A percentile compares a stretch with the other conserved stretches of the same genome.
Evolutionary conservation across 2,797 vertebrate species (phyloP).

Genomic region (Hydrolagus colliei): DNA sequence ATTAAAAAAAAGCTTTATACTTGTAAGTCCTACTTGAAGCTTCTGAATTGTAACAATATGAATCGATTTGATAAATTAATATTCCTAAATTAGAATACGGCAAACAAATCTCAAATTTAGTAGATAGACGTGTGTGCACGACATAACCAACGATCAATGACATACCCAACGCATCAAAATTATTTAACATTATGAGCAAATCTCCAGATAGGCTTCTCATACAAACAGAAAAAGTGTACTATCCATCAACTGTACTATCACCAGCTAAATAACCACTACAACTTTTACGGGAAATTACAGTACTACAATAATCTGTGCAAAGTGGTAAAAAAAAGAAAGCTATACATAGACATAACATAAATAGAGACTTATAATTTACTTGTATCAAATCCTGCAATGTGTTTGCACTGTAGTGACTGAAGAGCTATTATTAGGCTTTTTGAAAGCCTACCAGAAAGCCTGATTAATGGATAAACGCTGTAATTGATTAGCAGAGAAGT

Average conservation of each 20-base stretch:
- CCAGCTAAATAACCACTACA: background rate
- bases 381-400: slow-evolving; percentile 58
- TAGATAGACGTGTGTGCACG: too few species aligned
- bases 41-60: too few species aligned
- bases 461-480: slow-evolving; percentile 95
- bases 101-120: too few species aligned
- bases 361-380: slow-evolving; percentile 53
- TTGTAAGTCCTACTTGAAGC: too few species aligned
- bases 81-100: too few species aligned
- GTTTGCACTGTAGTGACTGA: slow-evolving; percentile 60
- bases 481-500: slow-evolving; percentile 94
- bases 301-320: background rate
- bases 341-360: background rate
- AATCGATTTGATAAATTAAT: too few species aligned
- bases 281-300: background rate
- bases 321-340: background rate
- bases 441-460: slow-evolving; percentile 71
- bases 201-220: too few species aligned
- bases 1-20: too few species aligned
- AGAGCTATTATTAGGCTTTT: slow-evolving; percentile 67
- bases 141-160: too few species aligned
- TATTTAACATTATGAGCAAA: too few species aligned
- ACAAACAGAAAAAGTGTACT: too few species aligned
- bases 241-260: background rate
- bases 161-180: too few species aligned